A percentile compares a stretch with the other conserved stretches of the same genome.
phyloP scores from a whole-genome alignment of 2,113 vertebrate genomes.

The Conger conger region DNA sequence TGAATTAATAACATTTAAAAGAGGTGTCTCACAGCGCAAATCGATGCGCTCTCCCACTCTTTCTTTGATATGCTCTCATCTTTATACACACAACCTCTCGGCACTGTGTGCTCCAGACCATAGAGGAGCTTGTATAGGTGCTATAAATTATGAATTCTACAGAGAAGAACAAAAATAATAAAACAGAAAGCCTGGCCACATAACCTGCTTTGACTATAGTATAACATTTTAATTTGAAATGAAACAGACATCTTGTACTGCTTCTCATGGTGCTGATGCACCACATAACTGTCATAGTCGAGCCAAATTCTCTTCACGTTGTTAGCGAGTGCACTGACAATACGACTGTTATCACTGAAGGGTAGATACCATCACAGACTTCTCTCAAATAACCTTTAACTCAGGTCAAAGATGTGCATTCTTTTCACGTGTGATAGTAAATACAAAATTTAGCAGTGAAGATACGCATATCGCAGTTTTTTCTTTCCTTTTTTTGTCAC shows the following conservation, averaged over 20 bases:
- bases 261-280: neutral
- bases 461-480: neutral
- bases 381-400: neutral
- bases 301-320: neutral
- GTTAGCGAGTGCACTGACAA: neutral
- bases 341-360: neutral
- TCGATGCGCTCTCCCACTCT: neutral
- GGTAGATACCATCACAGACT: neutral
- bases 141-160: neutral
- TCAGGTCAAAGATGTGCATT: neutral
- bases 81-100: neutral
- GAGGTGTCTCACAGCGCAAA: neutral
- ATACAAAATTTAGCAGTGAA: neutral
- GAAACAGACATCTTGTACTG: neutral
- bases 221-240: neutral
- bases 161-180: neutral
- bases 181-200: neutral
- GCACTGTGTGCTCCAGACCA: neutral
- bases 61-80: neutral
- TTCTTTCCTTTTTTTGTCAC: conserved; percentile 1
- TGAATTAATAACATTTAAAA: neutral
- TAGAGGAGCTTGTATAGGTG: neutral
- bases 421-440: neutral
- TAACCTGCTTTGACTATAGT: neutral
- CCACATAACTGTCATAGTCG: neutral